A percentile compares a stretch with the other conserved stretches of the same genome.
phyloP scores from a whole-genome alignment of 2,888 invertebrate species.

The Hypolimnas misippus region DNA sequence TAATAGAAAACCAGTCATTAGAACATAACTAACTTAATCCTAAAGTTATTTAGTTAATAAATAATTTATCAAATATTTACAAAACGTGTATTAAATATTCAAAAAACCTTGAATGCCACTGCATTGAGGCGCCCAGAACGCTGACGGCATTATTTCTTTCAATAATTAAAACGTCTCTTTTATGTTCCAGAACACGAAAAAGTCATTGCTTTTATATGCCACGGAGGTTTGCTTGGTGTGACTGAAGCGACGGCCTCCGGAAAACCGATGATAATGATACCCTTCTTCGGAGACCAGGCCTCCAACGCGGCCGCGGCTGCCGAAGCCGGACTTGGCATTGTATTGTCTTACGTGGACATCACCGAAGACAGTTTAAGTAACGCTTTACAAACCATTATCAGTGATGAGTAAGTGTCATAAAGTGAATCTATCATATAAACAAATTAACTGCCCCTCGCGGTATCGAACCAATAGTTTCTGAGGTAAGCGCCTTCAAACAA shows the following conservation, averaged over 20 bases:
- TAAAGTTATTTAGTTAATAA: no score
- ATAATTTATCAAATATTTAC: no score
- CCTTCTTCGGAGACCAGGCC: slow-evolving; percentile 86
- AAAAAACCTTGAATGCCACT: no score
- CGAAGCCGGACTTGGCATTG: slow-evolving; percentile 78
- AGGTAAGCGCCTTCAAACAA: no score
- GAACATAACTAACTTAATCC: no score
- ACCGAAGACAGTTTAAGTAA: slow-evolving; percentile 78
- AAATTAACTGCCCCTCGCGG: no score
- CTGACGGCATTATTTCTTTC: not conserved
- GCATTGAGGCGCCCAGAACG: not conserved
- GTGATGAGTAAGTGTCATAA: slow-evolving; percentile 82
- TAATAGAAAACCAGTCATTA: no score
- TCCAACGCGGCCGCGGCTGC: slow-evolving; percentile 81
- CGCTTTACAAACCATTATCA: slow-evolving; percentile 77
- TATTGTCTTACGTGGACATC: slow-evolving; percentile 76
- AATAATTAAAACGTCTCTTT: not conserved
- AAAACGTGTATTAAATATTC: no score
- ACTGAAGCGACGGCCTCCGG: slow-evolving; percentile 85
- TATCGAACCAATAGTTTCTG: no score
- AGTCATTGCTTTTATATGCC: slow-evolving; percentile 84
- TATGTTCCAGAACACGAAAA: slow-evolving; percentile 81
- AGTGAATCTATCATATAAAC: no score
- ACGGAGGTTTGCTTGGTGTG: slow-evolving; percentile 85
- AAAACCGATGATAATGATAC: slow-evolving; percentile 85